A percentile compares a stretch with the other conserved stretches of the same genome.
Evolutionary conservation across 2,888 invertebrate species (phyloP).

Genomic region (Atethmia centrago): DNA sequence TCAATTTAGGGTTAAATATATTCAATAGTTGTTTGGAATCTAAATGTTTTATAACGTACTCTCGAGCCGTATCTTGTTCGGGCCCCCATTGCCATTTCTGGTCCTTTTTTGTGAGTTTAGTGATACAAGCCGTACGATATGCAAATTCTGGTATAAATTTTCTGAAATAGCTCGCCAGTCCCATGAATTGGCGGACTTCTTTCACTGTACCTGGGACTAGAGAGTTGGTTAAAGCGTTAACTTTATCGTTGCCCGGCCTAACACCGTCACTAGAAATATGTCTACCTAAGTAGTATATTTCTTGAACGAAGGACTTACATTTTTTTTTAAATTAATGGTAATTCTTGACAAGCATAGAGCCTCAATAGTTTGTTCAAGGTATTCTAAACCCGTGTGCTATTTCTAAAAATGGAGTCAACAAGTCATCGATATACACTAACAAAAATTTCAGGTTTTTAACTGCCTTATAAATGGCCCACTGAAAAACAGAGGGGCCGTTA

Average conservation of each 20-base stretch:
- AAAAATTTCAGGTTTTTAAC: neutral
- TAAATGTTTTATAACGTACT: neutral
- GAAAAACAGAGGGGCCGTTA: slow-evolving; percentile 12
- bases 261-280: too few relatives aligned
- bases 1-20: neutral
- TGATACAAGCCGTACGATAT: neutral
- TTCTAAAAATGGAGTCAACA: neutral
- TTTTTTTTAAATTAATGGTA: slow-evolving; percentile 12
- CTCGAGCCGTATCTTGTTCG: neutral
- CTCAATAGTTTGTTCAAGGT: slow-evolving; percentile 2
- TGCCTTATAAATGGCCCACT: slow-evolving; percentile 10
- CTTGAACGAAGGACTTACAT: slow-evolving; percentile 8
- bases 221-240: too few relatives aligned
- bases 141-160: too few relatives aligned
- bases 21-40: neutral
- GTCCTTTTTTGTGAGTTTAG: neutral
- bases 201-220: too few relatives aligned
- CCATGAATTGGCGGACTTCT: too few relatives aligned
- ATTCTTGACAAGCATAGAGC: slow-evolving; percentile 5
- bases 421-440: slow-evolving; percentile 1
- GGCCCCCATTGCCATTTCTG: neutral
- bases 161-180: too few relatives aligned
- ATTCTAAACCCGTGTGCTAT: slow-evolving; percentile 5
- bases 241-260: too few relatives aligned
- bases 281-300: slow-evolving; percentile 5